Conservation (phyloP, 2,888 invertebrate genomes). For the Linnaemya tessellans region DNA sequence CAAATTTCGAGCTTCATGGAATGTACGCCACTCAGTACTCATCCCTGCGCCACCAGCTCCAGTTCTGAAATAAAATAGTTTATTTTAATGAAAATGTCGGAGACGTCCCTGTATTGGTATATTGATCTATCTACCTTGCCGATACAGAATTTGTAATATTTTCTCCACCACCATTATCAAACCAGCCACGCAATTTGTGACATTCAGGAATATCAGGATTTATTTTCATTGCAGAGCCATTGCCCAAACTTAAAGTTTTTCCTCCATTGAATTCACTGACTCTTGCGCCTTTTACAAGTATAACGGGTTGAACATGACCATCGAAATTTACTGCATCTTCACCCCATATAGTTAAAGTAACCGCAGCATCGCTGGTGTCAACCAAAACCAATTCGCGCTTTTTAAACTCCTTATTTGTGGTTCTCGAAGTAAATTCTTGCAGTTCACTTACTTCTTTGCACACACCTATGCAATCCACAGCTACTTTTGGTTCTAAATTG, state of each 20-base stretch:
- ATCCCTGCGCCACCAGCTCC: conserved; percentile 81
- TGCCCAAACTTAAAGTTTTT: conserved; percentile 87
- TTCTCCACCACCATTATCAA: conserved; percentile 89
- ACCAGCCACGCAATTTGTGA: conserved; percentile 95
- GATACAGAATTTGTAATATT: conserved; percentile 87
- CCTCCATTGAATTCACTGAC: conserved; percentile 94
- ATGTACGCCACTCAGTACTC: conserved; percentile 88
- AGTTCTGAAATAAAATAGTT: conserved; percentile 77
- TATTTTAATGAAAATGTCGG: not conserved
- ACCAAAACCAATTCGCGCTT: conserved; percentile 95
- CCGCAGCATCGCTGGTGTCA: conserved; percentile 91
- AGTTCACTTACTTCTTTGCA: conserved; percentile 90
- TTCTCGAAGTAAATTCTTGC: conserved; percentile 88
- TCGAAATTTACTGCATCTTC: conserved; percentile 93
- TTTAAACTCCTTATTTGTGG: conserved; percentile 91
- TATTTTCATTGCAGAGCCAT: conserved; percentile 87
- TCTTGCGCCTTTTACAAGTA: conserved; percentile 93
- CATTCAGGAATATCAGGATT: conserved; percentile 96
- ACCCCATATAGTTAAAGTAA: conserved; percentile 96
- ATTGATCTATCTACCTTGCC: conserved; percentile 83
- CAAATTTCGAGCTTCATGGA: conserved; percentile 90
- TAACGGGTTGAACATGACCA: conserved; percentile 89
- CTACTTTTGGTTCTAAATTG: conserved; percentile 86
- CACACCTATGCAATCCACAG: conserved; percentile 95
- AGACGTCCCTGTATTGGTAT: not conserved